These are phyloP conservation scores for Clarias fuscus DNA, from an alignment of 2,797 vertebrate species.

Conservation along the genomic window DNA sequence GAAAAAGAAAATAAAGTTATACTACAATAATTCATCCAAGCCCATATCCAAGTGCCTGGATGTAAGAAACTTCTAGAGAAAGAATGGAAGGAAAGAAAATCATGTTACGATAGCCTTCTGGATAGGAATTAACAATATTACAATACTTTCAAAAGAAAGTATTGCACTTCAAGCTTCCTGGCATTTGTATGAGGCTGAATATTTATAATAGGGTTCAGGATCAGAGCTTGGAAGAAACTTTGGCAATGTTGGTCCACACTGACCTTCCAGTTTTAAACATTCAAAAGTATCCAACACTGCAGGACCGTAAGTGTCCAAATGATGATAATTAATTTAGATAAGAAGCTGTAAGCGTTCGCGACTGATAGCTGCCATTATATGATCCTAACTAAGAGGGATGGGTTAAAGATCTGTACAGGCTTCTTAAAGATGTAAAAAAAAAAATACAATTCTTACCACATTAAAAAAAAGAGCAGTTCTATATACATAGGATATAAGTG, in stretches of 20 bases:
- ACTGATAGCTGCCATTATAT: conserved; percentile 40
- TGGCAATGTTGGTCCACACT: background rate
- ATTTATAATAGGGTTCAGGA: background rate
- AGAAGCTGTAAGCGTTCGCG: conserved; percentile 20
- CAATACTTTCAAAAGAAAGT: background rate
- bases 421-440: background rate
- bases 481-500: conserved; percentile 22
- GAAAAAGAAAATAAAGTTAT: background rate
- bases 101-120: background rate
- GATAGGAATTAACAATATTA: too few relatives aligned
- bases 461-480: background rate
- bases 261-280: background rate
- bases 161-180: background rate
- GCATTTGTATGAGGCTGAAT: too few relatives aligned
- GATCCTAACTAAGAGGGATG: conserved; percentile 21
- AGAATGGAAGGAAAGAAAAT: background rate
- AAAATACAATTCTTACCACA: background rate
- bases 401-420: background rate
- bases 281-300: background rate
- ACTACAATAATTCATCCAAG: background rate
- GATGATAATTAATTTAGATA: conserved; percentile 10
- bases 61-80: background rate
- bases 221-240: background rate
- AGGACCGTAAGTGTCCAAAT: background rate
- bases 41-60: background rate